Base-by-base conservation (phyloP, 2,888 invertebrate species). In the Hipparchia sbordonii region DNA sequence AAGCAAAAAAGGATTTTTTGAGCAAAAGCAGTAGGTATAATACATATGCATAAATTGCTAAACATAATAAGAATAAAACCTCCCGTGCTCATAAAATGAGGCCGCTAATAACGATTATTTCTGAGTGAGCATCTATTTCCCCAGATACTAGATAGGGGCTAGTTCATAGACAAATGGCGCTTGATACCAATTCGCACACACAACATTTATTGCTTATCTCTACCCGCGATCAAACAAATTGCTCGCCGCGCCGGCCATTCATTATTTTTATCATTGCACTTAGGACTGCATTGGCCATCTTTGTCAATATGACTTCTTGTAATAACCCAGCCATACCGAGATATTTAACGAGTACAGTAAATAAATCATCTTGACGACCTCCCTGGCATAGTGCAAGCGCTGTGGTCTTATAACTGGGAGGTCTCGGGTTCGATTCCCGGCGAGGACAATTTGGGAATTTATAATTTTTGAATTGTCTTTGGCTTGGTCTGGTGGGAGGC, bases 211-310 rank as follows among this genome's bases (percentile, higher is more conserved):
- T 84, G 78, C 81, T 78, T 80, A 77, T 79, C 81, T 81, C 79
- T 72, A 72, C 72, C 81, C 82, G 86, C 84, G 84, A 87, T 89
- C 88, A 83, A 84, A 85, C 81, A 75, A 77, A 78, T 77, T 75
- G 74, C 77, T 56, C 66, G 51, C 65, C 59, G 60, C 71, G 71
- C 66, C 70, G 67, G 66, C 67, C 77, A 77, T 78, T 77, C 76
- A 77, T 77, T 77, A 77, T 74, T 72, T 72, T 77, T 78, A 78
- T 78, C 77, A 77, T 71, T 74, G 72, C 72, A 71, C 76, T 76
- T 67, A 63, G 76, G 65, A 76, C 71, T 76, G 71, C 74, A 71
- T 72, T 68, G 70, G 65, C 60, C 72, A 75, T 70, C 75, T 73
- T 72, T 72, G 74, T 74, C 76, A 74, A 72, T 71, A 74, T 72